These are phyloP conservation scores for Eudasyphora cyanicolor DNA, from an alignment of 2,888 invertebrate genomes.

Conservation along the genomic window DNA sequence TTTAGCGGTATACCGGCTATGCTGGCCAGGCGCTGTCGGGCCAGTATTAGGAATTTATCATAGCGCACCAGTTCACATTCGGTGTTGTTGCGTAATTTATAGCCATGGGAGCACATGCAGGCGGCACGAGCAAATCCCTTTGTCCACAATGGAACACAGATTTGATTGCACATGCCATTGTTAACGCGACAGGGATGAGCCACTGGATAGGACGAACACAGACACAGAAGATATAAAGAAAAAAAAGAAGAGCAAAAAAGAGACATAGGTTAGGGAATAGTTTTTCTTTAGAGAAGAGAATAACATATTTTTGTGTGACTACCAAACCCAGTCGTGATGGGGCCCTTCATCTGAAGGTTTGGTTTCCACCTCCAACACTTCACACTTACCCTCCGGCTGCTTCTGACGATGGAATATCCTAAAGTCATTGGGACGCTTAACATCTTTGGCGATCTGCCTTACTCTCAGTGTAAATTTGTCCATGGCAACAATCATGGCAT, in stretches of 20 bases:
- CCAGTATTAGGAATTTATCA: conserved; percentile 85
- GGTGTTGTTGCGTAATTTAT: conserved; percentile 82
- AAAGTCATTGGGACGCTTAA: conserved; percentile 84
- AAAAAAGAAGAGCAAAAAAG: too few relatives aligned
- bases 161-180: conserved; percentile 88
- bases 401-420: conserved; percentile 88
- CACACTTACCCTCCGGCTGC: conserved; percentile 85
- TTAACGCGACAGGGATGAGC: conserved; percentile 85
- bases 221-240: conserved; percentile 65
- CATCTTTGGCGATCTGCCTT: conserved; percentile 80
- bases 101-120: conserved; percentile 89
- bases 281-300: too few relatives aligned
- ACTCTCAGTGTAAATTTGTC: conserved; percentile 82
- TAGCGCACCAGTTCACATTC: conserved; percentile 83
- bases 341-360: too few relatives aligned
- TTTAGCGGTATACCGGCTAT: conserved; percentile 84
- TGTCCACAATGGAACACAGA: conserved; percentile 86
- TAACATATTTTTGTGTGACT: too few relatives aligned
- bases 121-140: conserved; percentile 82
- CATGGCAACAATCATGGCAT: conserved; percentile 83
- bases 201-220: conserved; percentile 76
- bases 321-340: too few relatives aligned
- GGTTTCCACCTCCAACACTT: not conserved
- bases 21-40: conserved; percentile 85
- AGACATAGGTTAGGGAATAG: not conserved